Evolutionary conservation across 1,140 invertebrate genomes (phyloP), one percentile per base, ranked within the genome.

Genomic region (Leptestheria dahalacensis): DNA sequence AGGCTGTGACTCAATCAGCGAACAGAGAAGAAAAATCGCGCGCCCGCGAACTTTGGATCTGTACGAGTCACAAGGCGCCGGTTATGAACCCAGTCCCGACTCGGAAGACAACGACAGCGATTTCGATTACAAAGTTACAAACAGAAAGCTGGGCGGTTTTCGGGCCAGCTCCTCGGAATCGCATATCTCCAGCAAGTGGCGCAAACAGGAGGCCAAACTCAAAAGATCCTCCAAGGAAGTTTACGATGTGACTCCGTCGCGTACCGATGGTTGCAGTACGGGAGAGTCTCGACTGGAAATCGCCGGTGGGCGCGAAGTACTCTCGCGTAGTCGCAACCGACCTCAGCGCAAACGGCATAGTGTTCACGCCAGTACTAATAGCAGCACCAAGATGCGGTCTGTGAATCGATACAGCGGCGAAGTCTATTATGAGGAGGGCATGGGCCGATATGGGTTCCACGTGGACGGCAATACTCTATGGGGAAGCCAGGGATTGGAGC

Each of bases 251-350:
- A 55, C 23, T 3, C 58, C 58, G 18, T 51, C 26, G 21, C 57
- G 57, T 18, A 12, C 11, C 21, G 46, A 48, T 57, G 21, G 57
- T 18, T 28, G 47, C 41, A 59, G 48, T 28, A 23, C 10, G 20
- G 47, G 33, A n/a, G 72, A 74, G 60, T 79, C 69, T 71, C 86
- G 86, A 72, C 87, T 88, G 70, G 86, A 90, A 77, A 88, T 89
- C 70, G 87, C 86, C 48, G 87, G 87, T 64, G 88, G 88, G 57
- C 76, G 86, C 57, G 86, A 91, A 73, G 78, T 91, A 50, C 89
- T 85, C 71, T 88, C 86, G 33, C 73, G 86, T 66, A 85, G 81
- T 66, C 85, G 50, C 24, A 51, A 24, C 26, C 18, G 58, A 28
- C 18, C 48, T 23, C 58, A 50, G n/a, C 58, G 58, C 29, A 52